phyloP scores from a whole-genome alignment of 1,140 invertebrate species.

The Chironomus tepperi region DNA sequence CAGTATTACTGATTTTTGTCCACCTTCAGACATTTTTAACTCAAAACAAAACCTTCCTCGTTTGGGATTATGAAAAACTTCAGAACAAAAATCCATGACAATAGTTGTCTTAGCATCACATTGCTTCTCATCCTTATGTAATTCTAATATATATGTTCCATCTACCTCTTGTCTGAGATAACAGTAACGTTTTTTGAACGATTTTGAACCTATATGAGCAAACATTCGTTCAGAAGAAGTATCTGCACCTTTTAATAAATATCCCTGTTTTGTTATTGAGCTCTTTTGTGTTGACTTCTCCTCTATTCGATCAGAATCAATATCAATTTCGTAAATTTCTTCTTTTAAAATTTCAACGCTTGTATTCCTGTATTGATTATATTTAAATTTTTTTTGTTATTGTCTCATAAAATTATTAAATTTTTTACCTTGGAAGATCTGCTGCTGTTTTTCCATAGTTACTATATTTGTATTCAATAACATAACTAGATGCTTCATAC shows the following conservation, averaged over 20 bases:
- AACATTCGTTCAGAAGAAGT: slow-evolving; percentile 73
- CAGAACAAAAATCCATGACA: slow-evolving; percentile 85
- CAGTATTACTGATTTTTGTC: slow-evolving; percentile 69
- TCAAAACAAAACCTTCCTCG: slow-evolving; percentile 83
- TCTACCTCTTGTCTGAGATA: slow-evolving; percentile 81
- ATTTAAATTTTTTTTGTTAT: slow-evolving; percentile 28
- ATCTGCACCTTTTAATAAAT: slow-evolving; percentile 82
- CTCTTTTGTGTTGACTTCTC: slow-evolving; percentile 56
- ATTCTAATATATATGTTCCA: slow-evolving; percentile 80
- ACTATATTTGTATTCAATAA: slow-evolving; percentile 81
- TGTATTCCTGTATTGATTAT: slow-evolving; percentile 29
- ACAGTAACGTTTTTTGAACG: slow-evolving; percentile 81
- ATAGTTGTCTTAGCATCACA: slow-evolving; percentile 83
- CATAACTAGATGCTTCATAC: slow-evolving; percentile 78
- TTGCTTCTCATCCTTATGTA: slow-evolving; percentile 89
- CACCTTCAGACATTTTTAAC: slow-evolving; percentile 67
- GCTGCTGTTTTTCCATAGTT: slow-evolving; percentile 74
- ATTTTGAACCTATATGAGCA: slow-evolving; percentile 76
- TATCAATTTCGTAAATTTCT: slow-evolving; percentile 79
- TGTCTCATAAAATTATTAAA: no score
- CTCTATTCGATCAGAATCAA: slow-evolving; percentile 72
- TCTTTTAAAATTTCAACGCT: slow-evolving; percentile 56
- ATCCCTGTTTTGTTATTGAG: slow-evolving; percentile 79
- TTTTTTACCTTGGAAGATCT: slow-evolving; percentile 68
- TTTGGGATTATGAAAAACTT: slow-evolving; percentile 78